These are phyloP conservation scores for Dasypogon diadema DNA, from an alignment of 2,888 invertebrate species.

Conservation along the genomic window DNA sequence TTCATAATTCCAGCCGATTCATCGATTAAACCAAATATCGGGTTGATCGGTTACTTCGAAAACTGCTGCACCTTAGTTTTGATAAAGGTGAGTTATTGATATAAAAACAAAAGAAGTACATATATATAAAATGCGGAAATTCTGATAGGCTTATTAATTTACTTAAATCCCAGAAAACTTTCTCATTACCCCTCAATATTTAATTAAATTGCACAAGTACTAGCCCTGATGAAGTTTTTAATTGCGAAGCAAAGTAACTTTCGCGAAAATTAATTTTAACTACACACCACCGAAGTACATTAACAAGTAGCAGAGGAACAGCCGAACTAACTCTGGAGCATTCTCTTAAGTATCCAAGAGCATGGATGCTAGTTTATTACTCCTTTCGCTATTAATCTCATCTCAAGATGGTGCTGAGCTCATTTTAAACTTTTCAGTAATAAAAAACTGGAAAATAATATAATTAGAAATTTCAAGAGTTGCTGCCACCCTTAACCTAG, in stretches of 20 bases:
- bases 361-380: conserved; percentile 50
- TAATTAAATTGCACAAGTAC: conserved; percentile 59
- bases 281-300: conserved; percentile 58
- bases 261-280: conserved; percentile 59
- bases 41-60: no score
- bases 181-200: conserved; percentile 60
- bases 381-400: conserved; percentile 48
- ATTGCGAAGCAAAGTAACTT: conserved; percentile 59
- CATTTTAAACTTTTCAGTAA: conserved; percentile 51
- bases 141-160: conserved; percentile 45
- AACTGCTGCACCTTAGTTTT: no score
- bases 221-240: conserved; percentile 58
- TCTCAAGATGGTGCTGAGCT: conserved; percentile 51
- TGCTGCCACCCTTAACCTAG: background rate
- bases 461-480: conserved; percentile 46
- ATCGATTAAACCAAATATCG: no score
- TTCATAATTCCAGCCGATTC: no score
- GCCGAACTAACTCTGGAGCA: background rate
- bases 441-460: conserved; percentile 47
- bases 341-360: conserved; percentile 51
- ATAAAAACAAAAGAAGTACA: no score
- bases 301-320: conserved; percentile 51
- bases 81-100: no score
- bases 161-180: conserved; percentile 54
- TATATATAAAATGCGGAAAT: background rate